Conservation (phyloP, 1,140 invertebrate genomes). For the Teleogryllus occipitalis region DNA sequence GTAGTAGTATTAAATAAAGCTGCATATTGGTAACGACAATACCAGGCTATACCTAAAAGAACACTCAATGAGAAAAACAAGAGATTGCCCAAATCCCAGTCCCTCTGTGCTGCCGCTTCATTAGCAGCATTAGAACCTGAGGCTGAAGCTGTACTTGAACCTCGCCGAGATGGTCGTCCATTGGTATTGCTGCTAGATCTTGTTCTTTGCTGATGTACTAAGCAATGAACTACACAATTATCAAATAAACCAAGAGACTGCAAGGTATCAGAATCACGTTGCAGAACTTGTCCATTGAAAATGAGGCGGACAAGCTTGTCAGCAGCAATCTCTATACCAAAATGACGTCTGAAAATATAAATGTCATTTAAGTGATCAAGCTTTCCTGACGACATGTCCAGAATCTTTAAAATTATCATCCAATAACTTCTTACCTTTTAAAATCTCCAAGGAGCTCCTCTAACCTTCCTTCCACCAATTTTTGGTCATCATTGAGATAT, state of each 20-base stretch:
- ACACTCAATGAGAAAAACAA: conserved; percentile 44
- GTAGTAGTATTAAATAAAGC: conserved; percentile 53
- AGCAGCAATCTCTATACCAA: conserved; percentile 62
- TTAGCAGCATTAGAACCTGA: conserved; percentile 5
- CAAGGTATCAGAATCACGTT: conserved; percentile 64
- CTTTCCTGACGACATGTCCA: background rate
- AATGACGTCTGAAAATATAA: conserved; percentile 58
- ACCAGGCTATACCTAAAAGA: conserved; percentile 49
- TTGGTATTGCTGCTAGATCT: conserved; percentile 20
- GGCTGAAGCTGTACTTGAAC: background rate
- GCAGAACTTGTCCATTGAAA: conserved; percentile 77
- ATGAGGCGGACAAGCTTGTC: conserved; percentile 75
- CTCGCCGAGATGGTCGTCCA: background rate
- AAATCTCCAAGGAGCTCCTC: conserved; percentile 74
- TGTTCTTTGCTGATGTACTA: conserved; percentile 54
- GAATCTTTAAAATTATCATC: background rate
- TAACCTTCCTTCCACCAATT: conserved; percentile 64
- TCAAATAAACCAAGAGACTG: conserved; percentile 70
- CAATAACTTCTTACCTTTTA: conserved; percentile 57
- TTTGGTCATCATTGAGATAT: conserved; percentile 78
- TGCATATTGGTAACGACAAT: conserved; percentile 51
- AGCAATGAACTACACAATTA: conserved; percentile 81
- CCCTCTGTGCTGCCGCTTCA: conserved; percentile 24
- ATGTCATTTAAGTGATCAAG: background rate
- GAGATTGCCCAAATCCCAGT: conserved; percentile 34